These are phyloP conservation scores for Dicranocentrus wangi DNA, from an alignment of 2,888 invertebrate genomes.

Conservation along the genomic window DNA sequence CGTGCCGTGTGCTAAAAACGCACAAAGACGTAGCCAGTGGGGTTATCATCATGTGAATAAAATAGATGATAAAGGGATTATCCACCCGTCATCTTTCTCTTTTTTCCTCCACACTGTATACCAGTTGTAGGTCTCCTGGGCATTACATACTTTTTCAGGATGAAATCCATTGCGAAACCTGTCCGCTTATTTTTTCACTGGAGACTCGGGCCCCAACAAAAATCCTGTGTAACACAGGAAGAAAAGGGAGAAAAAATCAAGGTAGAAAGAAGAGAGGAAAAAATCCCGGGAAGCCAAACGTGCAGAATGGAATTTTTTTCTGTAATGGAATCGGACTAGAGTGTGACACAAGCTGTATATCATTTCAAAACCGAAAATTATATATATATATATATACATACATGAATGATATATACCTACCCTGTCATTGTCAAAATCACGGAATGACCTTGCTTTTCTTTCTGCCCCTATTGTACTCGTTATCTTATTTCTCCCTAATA, in stretches of 20 bases:
- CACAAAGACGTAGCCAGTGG: constrained; percentile 30
- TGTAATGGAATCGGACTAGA: too few species aligned
- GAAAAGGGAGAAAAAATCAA: constrained; percentile 14
- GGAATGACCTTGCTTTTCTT: constrained; percentile 41
- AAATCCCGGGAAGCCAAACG: background rate
- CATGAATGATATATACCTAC: background rate
- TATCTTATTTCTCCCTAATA: constrained; percentile 37
- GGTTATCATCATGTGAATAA: constrained; percentile 46
- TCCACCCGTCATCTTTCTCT: constrained; percentile 39
- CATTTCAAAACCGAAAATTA: background rate
- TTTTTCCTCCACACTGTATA: background rate
- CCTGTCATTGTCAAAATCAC: constrained; percentile 5
- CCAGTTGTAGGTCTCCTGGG: constrained; percentile 13
- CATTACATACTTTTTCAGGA: constrained; percentile 1
- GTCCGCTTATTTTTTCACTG: constrained; percentile 9
- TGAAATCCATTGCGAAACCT: constrained; percentile 28
- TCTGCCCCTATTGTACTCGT: constrained; percentile 36
- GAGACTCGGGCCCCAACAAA: background rate
- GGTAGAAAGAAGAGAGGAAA: background rate
- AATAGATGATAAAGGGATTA: constrained; percentile 56
- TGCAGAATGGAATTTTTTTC: background rate
- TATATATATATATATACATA: background rate
- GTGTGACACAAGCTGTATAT: constrained; percentile 1
- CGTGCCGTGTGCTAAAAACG: too few species aligned
- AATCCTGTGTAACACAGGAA: constrained; percentile 5